Evolutionary conservation across 1,140 invertebrate genomes (phyloP), one percentile per base, ranked within the genome.

Genomic region (Streblospio benedicti): DNA sequence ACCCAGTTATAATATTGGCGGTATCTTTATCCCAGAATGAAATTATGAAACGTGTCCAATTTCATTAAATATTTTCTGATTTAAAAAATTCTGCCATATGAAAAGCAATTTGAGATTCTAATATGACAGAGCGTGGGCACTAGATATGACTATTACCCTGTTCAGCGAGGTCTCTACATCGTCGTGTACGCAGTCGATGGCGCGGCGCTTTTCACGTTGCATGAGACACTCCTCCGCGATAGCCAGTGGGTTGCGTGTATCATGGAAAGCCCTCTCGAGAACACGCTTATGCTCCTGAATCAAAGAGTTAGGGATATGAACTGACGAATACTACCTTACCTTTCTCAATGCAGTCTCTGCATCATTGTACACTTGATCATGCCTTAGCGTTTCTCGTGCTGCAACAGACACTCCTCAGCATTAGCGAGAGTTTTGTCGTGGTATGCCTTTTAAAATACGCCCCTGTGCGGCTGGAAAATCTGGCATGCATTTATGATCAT

Each of bases 221-320:
- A 93, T 93, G 18, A 95, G 79, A 74, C 91, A 93, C 74, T 95
- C 91, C 77, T 94, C 90, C 16, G 89, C 88, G 51, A 94, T 89
- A 65, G 92, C 89, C 35, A 94, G 75, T 0, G 91, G 91, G 16
- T 87, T 87, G 70, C 93, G 89, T 52, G 91, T 86, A 70, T 93
- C 91, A 49, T 85, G 82, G 38, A 91, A 79, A 16, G 90, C 88
- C 70, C 92, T 87, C 73, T 93, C 88, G 54, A 93, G 75, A 44
- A 85, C 83, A 44, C 86, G 77, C 49, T 86, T 81, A 59, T 87
- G 85, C 61, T 93, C 89, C 73, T 88, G 84, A n/a, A 92, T 5
- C 5, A n/a, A n/a, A n/a, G n/a, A 41, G n/a, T 41, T 41, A 12
- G n/a, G n/a, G 9, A 41, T 41, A 12, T 41, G 35, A 9, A n/a